phyloP scores from a whole-genome alignment of 1,140 invertebrate species.

The Argopecten irradians region DNA sequence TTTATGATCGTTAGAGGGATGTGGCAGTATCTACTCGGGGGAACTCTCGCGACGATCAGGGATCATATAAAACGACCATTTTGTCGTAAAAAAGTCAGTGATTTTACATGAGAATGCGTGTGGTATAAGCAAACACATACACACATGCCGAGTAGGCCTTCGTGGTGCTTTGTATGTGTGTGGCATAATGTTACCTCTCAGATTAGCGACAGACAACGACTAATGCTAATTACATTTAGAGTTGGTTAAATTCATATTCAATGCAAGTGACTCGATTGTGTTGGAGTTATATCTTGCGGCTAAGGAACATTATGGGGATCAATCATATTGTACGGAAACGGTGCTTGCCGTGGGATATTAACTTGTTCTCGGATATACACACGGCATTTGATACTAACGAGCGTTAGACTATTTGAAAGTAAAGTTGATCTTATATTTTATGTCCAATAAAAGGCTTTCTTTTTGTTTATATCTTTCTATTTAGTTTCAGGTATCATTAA shows the following conservation, averaged over 20 bases:
- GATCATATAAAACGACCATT: constrained; percentile 9
- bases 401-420: background rate
- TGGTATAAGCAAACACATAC: constrained; percentile 12
- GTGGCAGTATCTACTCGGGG: background rate
- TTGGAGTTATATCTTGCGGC: background rate
- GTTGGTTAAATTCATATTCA: constrained; percentile 22
- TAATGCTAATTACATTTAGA: constrained; percentile 19
- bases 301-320: background rate
- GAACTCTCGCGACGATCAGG: background rate
- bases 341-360: background rate
- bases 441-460: background rate
- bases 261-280: constrained; percentile 15
- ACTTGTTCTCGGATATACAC: background rate
- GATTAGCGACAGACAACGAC: background rate
- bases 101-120: constrained; percentile 17
- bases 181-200: background rate
- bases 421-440: background rate
- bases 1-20: background rate
- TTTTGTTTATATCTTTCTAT: no score
- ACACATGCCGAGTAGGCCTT: background rate
- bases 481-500: no score
- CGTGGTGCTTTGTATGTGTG: background rate
- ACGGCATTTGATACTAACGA: background rate
- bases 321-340: background rate
- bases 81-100: constrained; percentile 21